Percentiles rank a stretch among this genome's conserved stretches.
These are phyloP conservation scores for Pagetopsis macropterus DNA, from an alignment of 2,797 vertebrate genomes.

Conservation along the genomic window DNA sequence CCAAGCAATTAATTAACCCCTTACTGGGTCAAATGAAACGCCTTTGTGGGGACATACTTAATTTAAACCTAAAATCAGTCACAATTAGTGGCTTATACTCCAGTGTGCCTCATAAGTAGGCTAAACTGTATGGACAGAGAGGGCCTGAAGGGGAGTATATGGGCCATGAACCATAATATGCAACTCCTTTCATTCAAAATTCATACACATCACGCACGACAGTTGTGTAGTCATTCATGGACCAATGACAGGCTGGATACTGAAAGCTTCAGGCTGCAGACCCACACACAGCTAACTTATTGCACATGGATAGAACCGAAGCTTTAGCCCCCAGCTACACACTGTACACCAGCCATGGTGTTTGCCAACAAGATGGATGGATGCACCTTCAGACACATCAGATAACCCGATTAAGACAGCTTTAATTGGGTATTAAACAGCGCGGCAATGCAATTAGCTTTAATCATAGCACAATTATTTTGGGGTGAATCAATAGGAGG, in stretches of 20 bases:
- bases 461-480: slow-evolving; percentile 54
- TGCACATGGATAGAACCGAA: slow-evolving; percentile 34
- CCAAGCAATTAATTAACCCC: neutral
- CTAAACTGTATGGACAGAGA: slow-evolving; percentile 17
- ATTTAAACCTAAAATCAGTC: neutral
- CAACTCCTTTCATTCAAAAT: slow-evolving; percentile 44
- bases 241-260: slow-evolving; percentile 8
- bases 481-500: slow-evolving; percentile 52
- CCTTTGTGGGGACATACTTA: neutral
- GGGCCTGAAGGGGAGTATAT: slow-evolving; percentile 35
- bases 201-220: slow-evolving; percentile 44
- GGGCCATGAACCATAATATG: slow-evolving; percentile 35
- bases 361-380: slow-evolving; percentile 73
- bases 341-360: slow-evolving; percentile 29
- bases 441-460: slow-evolving; percentile 48
- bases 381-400: slow-evolving; percentile 65
- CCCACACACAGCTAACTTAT: slow-evolving; percentile 56
- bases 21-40: neutral
- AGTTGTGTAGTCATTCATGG: slow-evolving; percentile 35
- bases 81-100: slow-evolving; percentile 13
- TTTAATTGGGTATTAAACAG: slow-evolving; percentile 63
- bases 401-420: slow-evolving; percentile 61
- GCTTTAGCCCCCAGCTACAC: slow-evolving; percentile 8
- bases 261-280: slow-evolving; percentile 29
- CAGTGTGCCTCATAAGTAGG: slow-evolving; percentile 2